phyloP scores from a whole-genome alignment of 2,113 vertebrate species.

The Ivindomyrus marchei region DNA sequence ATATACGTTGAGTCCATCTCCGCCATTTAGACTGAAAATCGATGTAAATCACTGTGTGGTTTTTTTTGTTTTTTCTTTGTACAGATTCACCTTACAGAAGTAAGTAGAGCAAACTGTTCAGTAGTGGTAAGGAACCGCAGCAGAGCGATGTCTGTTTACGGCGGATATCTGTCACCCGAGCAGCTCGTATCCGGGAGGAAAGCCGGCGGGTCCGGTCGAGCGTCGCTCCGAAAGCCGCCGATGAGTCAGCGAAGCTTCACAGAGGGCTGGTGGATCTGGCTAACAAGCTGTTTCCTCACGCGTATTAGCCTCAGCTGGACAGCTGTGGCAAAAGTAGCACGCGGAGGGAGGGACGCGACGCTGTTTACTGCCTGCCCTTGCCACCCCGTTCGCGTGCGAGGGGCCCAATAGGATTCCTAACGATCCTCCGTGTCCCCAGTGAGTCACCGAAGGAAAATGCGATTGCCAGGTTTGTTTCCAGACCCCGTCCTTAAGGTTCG shows the following conservation, averaged over 20 bases:
- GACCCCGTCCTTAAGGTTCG: neutral
- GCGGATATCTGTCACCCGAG: neutral
- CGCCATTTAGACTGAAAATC: neutral
- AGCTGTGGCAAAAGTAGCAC: neutral
- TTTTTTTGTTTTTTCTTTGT: neutral
- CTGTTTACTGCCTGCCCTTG: neutral
- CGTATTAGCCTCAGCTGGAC: neutral
- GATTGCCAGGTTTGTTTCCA: neutral
- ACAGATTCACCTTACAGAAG: neutral
- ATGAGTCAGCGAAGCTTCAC: slow-evolving; percentile 4
- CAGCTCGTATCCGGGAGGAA: neutral
- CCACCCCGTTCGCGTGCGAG: neutral
- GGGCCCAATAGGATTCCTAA: neutral
- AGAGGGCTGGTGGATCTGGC: neutral
- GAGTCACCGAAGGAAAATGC: neutral
- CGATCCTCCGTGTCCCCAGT: neutral
- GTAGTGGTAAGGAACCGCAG: neutral
- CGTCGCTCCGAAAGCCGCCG: neutral
- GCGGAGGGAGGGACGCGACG: neutral
- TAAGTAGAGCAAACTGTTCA: neutral
- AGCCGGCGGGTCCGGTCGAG: neutral
- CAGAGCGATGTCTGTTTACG: neutral
- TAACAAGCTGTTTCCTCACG: neutral
- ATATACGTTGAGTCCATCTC: neutral
- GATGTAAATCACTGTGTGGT: neutral